Percentiles rank a stretch among this genome's conserved stretches.
These are phyloP conservation scores for Ispidina lecontei DNA, from an alignment of 2,797 vertebrate species.

Conservation along the genomic window DNA sequence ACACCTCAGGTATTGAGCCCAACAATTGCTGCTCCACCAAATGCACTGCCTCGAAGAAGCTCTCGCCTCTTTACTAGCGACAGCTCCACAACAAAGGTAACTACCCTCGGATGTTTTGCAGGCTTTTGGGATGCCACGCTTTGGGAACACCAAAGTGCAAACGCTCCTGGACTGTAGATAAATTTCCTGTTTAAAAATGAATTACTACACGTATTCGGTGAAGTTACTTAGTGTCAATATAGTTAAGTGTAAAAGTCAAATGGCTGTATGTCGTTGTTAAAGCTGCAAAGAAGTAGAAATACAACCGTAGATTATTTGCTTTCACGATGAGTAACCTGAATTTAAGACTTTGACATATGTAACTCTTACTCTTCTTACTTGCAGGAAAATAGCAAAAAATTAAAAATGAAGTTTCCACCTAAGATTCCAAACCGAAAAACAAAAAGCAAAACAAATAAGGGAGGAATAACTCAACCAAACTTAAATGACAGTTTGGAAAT, in stretches of 20 bases:
- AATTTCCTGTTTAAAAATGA: not conserved
- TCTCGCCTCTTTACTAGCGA: constrained; percentile 96
- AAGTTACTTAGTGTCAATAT: not conserved
- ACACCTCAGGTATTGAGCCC: constrained; percentile 98
- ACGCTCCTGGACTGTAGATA: not conserved
- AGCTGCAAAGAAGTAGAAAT: not conserved
- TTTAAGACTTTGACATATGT: not conserved
- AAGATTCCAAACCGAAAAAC: constrained; percentile 98
- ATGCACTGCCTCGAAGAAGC: constrained; percentile 94
- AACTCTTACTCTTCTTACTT: constrained; percentile 6
- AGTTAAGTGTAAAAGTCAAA: not conserved
- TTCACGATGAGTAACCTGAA: not conserved
- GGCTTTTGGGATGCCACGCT: not conserved
- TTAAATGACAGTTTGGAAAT: constrained; percentile 96
- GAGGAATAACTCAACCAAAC: constrained; percentile 90
- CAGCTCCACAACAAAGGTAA: constrained; percentile 97
- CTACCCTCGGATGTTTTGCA: not conserved
- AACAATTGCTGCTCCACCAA: constrained; percentile 94
- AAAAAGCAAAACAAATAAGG: constrained; percentile 95
- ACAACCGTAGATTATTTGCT: rapidly evolving
- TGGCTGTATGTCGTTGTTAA: not conserved
- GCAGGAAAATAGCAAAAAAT: constrained; percentile 98
- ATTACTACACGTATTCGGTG: not conserved
- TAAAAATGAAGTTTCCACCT: constrained; percentile 99
- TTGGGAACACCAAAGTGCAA: not conserved